A percentile compares a stretch with the other conserved stretches of the same genome.
Conservation (phyloP, 2,113 vertebrate species). For the Neogale vison region DNA sequence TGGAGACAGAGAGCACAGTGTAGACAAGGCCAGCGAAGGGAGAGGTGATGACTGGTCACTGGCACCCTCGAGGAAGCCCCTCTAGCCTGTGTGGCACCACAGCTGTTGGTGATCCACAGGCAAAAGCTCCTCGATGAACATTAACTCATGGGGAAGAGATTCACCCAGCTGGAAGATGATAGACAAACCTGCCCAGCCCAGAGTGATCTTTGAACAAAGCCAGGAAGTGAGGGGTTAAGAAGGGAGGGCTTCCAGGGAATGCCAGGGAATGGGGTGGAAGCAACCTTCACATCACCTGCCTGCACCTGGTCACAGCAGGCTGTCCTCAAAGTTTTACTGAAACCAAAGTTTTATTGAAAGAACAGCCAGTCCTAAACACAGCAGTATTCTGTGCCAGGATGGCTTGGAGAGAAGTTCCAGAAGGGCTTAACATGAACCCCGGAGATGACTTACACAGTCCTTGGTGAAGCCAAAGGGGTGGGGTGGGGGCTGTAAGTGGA, state of each 20-base stretch:
- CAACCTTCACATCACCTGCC: neutral
- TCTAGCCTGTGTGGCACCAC: neutral
- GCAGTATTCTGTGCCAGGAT: no score
- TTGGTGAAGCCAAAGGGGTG: neutral
- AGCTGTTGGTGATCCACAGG: neutral
- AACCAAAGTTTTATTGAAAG: no score
- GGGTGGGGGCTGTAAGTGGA: neutral
- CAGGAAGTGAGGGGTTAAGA: rapidly evolving
- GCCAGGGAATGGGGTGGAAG: neutral
- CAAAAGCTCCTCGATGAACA: neutral
- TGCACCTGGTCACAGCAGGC: neutral
- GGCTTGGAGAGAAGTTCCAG: neutral
- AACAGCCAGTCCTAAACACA: neutral
- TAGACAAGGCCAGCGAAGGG: neutral
- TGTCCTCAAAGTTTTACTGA: neutral
- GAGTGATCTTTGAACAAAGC: constrained; percentile 15
- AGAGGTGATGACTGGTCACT: no score
- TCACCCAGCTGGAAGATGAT: neutral
- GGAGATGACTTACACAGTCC: neutral
- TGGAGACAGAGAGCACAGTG: neutral
- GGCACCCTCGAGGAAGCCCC: neutral
- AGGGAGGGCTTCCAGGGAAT: neutral
- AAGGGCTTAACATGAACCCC: neutral
- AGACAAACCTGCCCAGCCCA: neutral
- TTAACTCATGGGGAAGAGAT: neutral